Conservation (phyloP, 2,113 vertebrate species). For the Tiliqua scincoides region DNA sequence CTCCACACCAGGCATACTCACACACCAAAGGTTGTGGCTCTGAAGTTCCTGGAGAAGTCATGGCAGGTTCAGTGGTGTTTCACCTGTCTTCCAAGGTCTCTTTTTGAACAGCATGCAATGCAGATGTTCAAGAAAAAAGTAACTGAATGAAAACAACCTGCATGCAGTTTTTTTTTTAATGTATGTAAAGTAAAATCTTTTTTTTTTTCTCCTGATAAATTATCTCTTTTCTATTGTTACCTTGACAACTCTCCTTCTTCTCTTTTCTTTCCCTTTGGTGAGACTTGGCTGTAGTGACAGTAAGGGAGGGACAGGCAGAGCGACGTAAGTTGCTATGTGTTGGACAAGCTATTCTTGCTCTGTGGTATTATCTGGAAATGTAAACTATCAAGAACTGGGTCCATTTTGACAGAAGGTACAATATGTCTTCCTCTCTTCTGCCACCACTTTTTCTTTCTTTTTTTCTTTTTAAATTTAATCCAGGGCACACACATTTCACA, state of each 20-base stretch:
- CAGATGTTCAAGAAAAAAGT: background rate
- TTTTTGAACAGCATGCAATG: background rate
- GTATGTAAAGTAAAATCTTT: conserved; percentile 33
- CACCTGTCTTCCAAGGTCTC: conserved; percentile 20
- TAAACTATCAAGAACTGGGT: conserved; percentile 59
- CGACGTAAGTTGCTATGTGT: conserved; percentile 35
- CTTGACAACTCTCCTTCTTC: conserved; percentile 74
- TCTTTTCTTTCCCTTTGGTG: conserved; percentile 45
- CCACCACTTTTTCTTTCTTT: conserved; percentile 19
- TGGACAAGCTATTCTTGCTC: conserved; percentile 34
- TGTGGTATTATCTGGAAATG: conserved; percentile 55
- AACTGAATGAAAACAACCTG: conserved; percentile 18
- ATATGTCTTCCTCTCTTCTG: conserved; percentile 31
- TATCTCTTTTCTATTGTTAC: conserved; percentile 72
- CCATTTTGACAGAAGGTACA: conserved; percentile 53
- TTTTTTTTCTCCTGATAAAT: conserved; percentile 54
- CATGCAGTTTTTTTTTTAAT: conserved; percentile 15
- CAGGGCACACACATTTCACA: conserved; percentile 7
- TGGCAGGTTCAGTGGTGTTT: background rate
- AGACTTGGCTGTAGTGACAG: conserved; percentile 46
- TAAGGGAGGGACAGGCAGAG: conserved; percentile 37
- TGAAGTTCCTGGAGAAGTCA: background rate
- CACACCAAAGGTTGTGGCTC: background rate
- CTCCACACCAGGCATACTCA: background rate
- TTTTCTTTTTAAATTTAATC: background rate